These are phyloP conservation scores for Gavia stellata DNA, from an alignment of 2,113 vertebrate genomes.

Conservation along the genomic window DNA sequence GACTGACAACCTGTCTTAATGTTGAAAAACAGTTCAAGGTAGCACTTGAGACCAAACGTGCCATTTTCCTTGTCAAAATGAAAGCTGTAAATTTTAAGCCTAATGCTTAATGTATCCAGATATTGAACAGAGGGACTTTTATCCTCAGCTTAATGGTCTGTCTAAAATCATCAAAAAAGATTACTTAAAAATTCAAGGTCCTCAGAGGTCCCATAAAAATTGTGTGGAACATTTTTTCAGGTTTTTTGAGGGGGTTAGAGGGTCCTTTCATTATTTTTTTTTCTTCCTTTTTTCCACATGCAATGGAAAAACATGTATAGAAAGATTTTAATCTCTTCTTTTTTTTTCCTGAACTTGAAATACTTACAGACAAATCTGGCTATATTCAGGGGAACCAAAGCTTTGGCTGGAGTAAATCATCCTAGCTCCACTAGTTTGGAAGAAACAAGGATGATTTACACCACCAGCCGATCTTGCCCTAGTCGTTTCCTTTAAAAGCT, in stretches of 20 bases:
- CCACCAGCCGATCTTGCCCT: background rate
- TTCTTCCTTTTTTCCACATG: background rate
- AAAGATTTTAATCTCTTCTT: background rate
- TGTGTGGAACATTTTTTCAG: background rate
- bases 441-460: background rate
- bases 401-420: background rate
- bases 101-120: constrained; percentile 78
- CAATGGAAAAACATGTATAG: background rate
- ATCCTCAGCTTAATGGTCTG: constrained; percentile 76
- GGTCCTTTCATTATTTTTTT: background rate
- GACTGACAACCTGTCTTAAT: constrained; percentile 67
- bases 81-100: constrained; percentile 77
- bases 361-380: background rate
- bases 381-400: background rate
- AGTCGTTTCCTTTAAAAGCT: background rate
- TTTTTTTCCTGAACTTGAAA: background rate
- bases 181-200: constrained; percentile 73
- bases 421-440: background rate
- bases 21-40: constrained; percentile 74
- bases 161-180: constrained; percentile 79
- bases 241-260: background rate
- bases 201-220: constrained; percentile 73
- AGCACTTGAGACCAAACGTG: constrained; percentile 72
- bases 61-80: constrained; percentile 80
- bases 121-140: constrained; percentile 79